Evolutionary conservation across 2,113 vertebrate species (phyloP).

Genomic region (Puffinus mauretanicus): DNA sequence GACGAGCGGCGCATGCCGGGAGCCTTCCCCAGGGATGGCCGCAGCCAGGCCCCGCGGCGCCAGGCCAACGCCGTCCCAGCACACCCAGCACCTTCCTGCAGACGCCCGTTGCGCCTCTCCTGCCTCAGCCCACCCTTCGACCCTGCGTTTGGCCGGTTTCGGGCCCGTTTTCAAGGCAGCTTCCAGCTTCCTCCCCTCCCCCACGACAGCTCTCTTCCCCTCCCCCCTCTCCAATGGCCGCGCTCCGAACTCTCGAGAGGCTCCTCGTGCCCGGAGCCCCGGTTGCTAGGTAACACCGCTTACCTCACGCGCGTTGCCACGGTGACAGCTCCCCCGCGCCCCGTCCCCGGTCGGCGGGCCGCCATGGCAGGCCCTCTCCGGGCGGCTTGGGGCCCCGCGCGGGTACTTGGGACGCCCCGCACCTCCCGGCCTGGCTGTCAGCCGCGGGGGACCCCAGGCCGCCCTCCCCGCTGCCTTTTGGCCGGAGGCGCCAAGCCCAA

Average conservation of each 20-base stretch:
- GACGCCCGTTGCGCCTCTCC: too few relatives aligned
- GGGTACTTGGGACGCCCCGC: not conserved
- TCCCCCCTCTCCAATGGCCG: not conserved
- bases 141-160: not conserved
- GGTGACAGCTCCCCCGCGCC: not conserved
- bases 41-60: rapidly evolving
- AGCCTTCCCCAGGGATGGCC: rapidly evolving
- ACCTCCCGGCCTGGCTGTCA: not conserved
- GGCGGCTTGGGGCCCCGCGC: not conserved
- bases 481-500: rapidly evolving
- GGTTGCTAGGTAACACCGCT: not conserved
- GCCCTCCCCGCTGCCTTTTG: not conserved
- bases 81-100: not conserved
- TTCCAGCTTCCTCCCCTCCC: not conserved
- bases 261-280: not conserved
- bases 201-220: not conserved
- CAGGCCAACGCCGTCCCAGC: rapidly evolving
- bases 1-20: rapidly evolving
- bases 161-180: not conserved
- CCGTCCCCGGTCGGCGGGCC: not conserved
- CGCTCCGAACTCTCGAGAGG: not conserved
- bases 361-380: not conserved
- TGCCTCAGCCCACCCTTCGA: rapidly evolving
- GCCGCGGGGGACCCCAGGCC: rapidly evolving
- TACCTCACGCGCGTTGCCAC: not conserved